Conservation (phyloP, 2,888 invertebrate species). For the Tipula unca region DNA sequence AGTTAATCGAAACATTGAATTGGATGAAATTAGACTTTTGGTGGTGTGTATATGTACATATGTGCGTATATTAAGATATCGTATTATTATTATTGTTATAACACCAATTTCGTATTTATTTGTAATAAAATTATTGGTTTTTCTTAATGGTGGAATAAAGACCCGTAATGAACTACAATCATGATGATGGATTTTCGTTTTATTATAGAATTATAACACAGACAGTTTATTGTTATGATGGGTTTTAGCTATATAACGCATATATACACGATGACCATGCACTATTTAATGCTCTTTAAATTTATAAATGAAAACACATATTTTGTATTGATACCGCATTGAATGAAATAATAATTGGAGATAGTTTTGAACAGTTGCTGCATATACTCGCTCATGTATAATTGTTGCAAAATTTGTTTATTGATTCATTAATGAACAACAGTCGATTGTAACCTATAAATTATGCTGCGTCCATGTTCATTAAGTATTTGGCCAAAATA, state of each 20-base stretch:
- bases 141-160: neutral
- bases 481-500: neutral
- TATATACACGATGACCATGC: neutral
- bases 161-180: neutral
- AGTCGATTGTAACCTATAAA: neutral
- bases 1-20: neutral
- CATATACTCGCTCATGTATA: neutral
- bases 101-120: neutral
- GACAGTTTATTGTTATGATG: neutral
- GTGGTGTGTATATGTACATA: too few relatives aligned
- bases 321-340: neutral
- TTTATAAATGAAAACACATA: neutral
- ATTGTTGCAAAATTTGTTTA: neutral
- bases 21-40: neutral
- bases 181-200: neutral
- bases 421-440: neutral
- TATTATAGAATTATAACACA: neutral
- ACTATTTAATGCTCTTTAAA: neutral
- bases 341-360: neutral
- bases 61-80: slow-evolving; percentile 1
- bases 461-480: too few relatives aligned
- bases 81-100: slow-evolving; percentile 1
- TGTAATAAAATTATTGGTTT: neutral
- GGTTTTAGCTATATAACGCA: neutral
- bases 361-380: neutral